Evolutionary conservation across 2,797 vertebrate species (phyloP), one percentile per base, ranked within the genome.

Genomic region (Centropyge bicolor): DNA sequence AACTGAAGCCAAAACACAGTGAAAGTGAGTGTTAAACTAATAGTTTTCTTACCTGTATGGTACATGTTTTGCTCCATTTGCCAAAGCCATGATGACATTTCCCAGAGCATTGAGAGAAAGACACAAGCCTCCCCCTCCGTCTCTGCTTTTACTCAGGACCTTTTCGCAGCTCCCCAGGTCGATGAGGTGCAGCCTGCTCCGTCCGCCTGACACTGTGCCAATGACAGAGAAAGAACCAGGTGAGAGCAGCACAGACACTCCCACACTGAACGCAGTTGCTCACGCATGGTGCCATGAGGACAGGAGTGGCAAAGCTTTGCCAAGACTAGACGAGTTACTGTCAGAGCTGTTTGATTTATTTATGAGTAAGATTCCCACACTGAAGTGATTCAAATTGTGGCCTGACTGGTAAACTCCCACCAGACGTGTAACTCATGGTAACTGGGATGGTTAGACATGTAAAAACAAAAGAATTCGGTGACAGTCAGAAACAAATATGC

Each of bases 141-240:
- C 98, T 84, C 97, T 94, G 62, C 95, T 97, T 92, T 96, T 96
- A 91, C 96, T 96, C 61, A 97, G 85, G 10, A 96, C 95, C 88
- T 96, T 96, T 88, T 99, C 98, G 87, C 98, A 99, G 93, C 98
- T 98, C 27, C 98, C 98, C 78, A 99, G 91, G 94, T 99, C 98
- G 6, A 99, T 96, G 83, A 99, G 98, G 91, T 99, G 98, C 82
- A 99, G 96, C 80, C 98, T 96, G 92, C 98, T 99, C 54, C 96
- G 96, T 90, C 98, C 97, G 22, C 98, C 98, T 3, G 98, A 99
- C 98, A 99, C 98, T 99, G 86, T 48, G 80, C 49, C 83, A 86
- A 88, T 0, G 64, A 90, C 20, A 80, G 70, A 86, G 69, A 74
- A 82, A 57, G 35, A 87, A 80, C 38, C 60, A 83, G 84, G 74